Evolutionary conservation across 2,113 vertebrate genomes (phyloP).

Genomic region (Piprites chloris): DNA sequence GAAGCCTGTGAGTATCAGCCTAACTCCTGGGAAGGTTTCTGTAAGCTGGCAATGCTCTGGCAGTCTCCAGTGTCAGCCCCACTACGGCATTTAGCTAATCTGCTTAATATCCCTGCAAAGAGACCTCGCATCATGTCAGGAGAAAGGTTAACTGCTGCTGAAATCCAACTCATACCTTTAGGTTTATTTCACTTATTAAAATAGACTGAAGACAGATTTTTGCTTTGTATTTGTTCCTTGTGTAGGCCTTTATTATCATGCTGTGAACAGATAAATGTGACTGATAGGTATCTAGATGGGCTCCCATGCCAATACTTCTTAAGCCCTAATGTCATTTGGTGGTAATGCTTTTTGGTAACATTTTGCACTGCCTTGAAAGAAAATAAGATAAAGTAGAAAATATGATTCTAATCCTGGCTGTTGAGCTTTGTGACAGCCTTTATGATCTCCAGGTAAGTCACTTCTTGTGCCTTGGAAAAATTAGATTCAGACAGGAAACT

Average conservation of each 20-base stretch:
- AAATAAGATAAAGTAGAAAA: constrained; percentile 1
- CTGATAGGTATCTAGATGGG: neutral
- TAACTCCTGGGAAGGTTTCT: neutral
- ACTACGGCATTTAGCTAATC: neutral
- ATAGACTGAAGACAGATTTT: neutral
- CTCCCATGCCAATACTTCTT: neutral
- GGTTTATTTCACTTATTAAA: constrained; percentile 4
- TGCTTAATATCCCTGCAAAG: neutral
- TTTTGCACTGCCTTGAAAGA: constrained; percentile 7
- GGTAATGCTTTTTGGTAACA: neutral
- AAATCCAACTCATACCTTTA: neutral
- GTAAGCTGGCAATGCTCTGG: neutral
- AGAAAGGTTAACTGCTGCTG: constrained; percentile 1
- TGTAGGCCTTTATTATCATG: neutral
- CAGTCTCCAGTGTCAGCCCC: neutral
- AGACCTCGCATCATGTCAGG: neutral
- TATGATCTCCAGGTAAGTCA: constrained; percentile 13
- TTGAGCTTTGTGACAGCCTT: neutral
- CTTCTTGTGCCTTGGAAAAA: neutral
- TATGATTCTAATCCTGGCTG: neutral
- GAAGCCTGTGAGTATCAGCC: neutral
- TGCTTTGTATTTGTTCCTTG: neutral
- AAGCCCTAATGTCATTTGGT: neutral
- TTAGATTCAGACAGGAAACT: neutral
- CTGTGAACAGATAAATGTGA: neutral